Conservation (phyloP, 2,888 invertebrate species). For the Notodonta ziczac region DNA sequence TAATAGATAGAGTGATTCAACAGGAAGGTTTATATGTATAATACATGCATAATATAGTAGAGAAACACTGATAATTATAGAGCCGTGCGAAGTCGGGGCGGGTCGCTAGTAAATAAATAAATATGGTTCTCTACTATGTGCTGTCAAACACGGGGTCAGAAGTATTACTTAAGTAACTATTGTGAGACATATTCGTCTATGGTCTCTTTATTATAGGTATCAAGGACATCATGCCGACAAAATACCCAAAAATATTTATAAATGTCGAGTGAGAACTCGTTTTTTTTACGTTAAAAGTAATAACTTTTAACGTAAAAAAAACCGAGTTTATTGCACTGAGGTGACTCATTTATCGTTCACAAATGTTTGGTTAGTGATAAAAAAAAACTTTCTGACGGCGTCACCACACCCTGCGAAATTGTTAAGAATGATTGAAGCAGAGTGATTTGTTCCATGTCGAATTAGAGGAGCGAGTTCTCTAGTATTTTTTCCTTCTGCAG, state of each 20-base stretch:
- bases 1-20: no score
- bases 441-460: not conserved
- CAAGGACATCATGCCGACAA: not conserved
- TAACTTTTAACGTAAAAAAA: not conserved
- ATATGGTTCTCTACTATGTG: no score
- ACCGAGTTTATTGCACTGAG: conserved; percentile 36
- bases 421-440: not conserved
- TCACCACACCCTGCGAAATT: conserved; percentile 8
- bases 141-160: no score
- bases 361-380: conserved; percentile 35
- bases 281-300: no score
- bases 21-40: no score
- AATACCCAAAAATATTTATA: not conserved
- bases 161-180: no score
- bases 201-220: no score
- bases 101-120: no score
- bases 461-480: not conserved
- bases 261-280: conserved; percentile 1
- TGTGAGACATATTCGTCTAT: no score
- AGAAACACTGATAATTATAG: no score
- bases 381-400: conserved; percentile 15
- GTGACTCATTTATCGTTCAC: conserved; percentile 37
- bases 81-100: no score
- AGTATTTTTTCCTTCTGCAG: not conserved
- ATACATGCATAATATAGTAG: no score